Evolutionary conservation across 2,888 invertebrate genomes (phyloP).

Genomic region (Drosophila meridiana): DNA sequence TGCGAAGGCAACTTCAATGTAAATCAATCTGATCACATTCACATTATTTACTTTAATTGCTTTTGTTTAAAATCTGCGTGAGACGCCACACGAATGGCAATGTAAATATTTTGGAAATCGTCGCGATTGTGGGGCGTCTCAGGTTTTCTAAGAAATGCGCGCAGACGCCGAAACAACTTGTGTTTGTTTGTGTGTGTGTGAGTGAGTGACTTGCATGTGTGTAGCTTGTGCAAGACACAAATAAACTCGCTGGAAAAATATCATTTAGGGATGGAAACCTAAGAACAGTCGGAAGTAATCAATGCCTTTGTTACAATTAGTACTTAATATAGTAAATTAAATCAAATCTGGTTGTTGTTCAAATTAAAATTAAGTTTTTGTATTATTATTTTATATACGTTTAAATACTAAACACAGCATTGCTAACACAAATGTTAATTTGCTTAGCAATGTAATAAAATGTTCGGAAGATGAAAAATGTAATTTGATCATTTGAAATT

Average conservation of each 20-base stretch:
- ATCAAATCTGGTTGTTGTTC: not conserved
- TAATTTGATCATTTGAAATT: too few relatives aligned
- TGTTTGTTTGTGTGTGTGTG: conserved; percentile 1
- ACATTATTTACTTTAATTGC: conserved; percentile 5
- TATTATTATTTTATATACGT: not conserved
- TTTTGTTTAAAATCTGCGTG: not conserved
- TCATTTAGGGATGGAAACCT: not conserved
- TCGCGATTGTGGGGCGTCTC: not conserved
- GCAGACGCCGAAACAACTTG: conserved; percentile 11
- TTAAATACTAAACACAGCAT: not conserved
- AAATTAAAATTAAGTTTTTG: not conserved
- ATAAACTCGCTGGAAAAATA: not conserved
- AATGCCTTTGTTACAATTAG: not conserved
- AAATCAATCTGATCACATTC: not conserved
- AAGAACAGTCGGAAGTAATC: not conserved
- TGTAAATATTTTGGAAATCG: conserved; percentile 17
- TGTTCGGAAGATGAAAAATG: too few relatives aligned
- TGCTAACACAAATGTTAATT: not conserved
- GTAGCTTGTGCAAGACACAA: not conserved
- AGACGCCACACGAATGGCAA: not conserved
- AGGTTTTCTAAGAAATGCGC: conserved; percentile 24
- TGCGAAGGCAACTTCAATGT: too few relatives aligned
- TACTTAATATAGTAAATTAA: not conserved
- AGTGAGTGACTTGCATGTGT: not conserved
- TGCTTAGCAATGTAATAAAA: not conserved